Evolutionary conservation across 2,888 invertebrate species (phyloP), one percentile per base, ranked within the genome.

Genomic region (Ceramica pisi): DNA sequence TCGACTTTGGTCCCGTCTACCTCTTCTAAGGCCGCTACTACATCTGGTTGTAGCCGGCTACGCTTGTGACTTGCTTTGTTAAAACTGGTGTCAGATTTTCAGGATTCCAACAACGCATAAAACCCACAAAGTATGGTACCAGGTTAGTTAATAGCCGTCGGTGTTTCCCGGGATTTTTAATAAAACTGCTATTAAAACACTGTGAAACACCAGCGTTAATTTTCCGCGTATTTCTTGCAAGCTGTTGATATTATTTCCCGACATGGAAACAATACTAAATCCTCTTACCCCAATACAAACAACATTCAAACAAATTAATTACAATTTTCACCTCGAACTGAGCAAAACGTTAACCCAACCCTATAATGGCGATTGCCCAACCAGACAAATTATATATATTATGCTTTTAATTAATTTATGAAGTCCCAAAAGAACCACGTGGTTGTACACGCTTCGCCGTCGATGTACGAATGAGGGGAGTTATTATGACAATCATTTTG

Each of bases 371-470:
- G 57, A 83, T 81, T 75, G 57, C 69, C 67, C 55, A 81, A 75
- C 62, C n/a, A 70, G 46, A 57, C 48, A 65, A 81, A 78, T 75
- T 55, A 78, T 83, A 75, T 69, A 50, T 66, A 71, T 78, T 78
- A 62, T 61, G 67, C 56, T 73, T 73, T 75, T 84, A 84, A 83
- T 83, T 83, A 83, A 79, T 78, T 66, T 67, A 72, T 72, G 78
- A 83, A 84, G 75, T 78, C 82, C 76, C 84, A 62, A 67, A 73
- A 73, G 84, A 71, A 76, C 35, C 70, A 71, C 71, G 78, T 71
- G 75, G 66, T 61, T 0, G 53, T 50, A 67, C 71, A 84, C 55
- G 74, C 65, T 73, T 75, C 14, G 61, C 26, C 46, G 9, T 51
- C 9, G 67, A 66, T 61, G 51, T 63, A 44, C 60, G 62, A 81